Evolutionary conservation across 2,797 vertebrate species (phyloP), one percentile per base, ranked within the genome.

Genomic region (Eidolon dupreanum): DNA sequence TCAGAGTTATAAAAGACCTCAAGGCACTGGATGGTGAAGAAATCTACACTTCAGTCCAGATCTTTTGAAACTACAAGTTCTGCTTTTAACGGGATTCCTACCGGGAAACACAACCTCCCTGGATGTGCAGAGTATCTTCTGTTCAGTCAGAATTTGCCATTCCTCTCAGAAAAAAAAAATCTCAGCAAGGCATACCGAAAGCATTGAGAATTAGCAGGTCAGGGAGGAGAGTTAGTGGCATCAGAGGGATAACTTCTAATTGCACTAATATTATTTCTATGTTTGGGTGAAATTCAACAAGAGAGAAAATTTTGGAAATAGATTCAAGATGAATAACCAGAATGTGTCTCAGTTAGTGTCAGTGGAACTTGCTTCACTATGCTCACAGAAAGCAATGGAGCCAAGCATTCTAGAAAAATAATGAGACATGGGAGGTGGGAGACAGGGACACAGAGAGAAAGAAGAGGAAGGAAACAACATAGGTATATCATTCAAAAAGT

Each of bases 231-330:
- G 96, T 87, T 5, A 95, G 93, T 36, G 96, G 90, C 59, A 73
- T 24, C 15, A 70, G 95, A 97, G 46, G 95, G 92, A 77, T 90
- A 86, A 77, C 78, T 97, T 92, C 94, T 97, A 97, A 97, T 89
- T 94, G 94, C 31, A 63, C 90, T 92, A 78, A 97, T 94, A 31
- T 86, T 79, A 66, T 81, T 81, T 89, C 96, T 97, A 79, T 96
- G 95, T 83, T 97, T 97, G 96, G 94, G 96, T 96, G 96, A 88
- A 82, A 98, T 94, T 97, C 97, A 97, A 94, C 88, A 95, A 90
- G 97, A 97, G 94, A 94, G 96, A 96, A 79, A 41, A 20, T 66
- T 92, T 96, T 89, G 93, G 96, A 93, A 83, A 61, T 93, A 95
- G 90, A 97, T 97, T 93, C 96, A 97, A 97, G 94, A 73, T 59